A percentile compares a stretch with the other conserved stretches of the same genome.
phyloP scores from a whole-genome alignment of 1,140 invertebrate genomes.

The Cataglyphis hispanica region DNA sequence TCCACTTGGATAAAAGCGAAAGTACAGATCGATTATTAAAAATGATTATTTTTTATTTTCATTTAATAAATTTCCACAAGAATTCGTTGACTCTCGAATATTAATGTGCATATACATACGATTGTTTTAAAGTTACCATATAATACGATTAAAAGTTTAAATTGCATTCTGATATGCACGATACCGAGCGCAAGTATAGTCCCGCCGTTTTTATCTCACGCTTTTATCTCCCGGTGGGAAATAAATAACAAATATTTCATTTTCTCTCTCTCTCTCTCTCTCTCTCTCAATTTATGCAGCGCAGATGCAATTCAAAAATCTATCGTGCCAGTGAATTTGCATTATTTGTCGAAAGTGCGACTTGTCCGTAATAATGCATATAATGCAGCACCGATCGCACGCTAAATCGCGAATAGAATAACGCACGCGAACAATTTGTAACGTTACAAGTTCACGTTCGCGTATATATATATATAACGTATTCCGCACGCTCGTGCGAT shows the following conservation, averaged over 20 bases:
- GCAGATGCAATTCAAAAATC: neutral
- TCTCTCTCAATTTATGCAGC: slow-evolving; percentile 3
- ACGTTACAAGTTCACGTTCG: slow-evolving; percentile 43
- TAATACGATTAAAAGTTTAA: slow-evolving; percentile 3
- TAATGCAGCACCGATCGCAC: slow-evolving; percentile 16
- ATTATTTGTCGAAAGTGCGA: slow-evolving; percentile 25
- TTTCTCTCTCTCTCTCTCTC: neutral
- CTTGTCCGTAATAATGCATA: neutral
- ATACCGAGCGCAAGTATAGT: neutral
- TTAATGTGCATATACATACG: neutral
- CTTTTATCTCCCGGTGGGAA: neutral
- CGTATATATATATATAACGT: slow-evolving; percentile 37
- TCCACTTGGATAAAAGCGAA: slow-evolving; percentile 27
- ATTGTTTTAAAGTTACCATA: neutral
- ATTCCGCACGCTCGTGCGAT: slow-evolving; percentile 34
- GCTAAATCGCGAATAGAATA: slow-evolving; percentile 12
- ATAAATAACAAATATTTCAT: neutral
- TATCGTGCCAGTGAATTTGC: slow-evolving; percentile 1
- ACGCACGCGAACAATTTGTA: neutral
- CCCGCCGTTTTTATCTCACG: neutral
- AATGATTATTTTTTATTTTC: neutral
- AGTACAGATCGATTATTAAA: neutral
- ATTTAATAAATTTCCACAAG: neutral
- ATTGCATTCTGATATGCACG: slow-evolving; percentile 15
- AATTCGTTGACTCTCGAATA: neutral